A percentile compares a stretch with the other conserved stretches of the same genome.
phyloP scores from a whole-genome alignment of 2,888 invertebrate species.

The Arctia plantaginis region DNA sequence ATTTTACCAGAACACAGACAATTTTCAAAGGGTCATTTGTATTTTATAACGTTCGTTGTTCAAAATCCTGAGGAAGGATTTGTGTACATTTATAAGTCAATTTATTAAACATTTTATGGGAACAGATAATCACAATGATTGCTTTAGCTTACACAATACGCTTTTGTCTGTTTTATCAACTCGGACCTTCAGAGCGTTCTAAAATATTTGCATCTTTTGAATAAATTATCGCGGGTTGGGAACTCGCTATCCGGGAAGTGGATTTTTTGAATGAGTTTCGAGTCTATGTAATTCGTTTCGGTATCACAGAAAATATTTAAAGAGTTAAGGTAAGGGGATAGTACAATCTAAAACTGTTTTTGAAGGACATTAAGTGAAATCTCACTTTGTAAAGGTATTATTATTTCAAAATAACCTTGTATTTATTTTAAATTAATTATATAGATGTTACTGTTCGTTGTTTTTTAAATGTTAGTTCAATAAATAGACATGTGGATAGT shows the following conservation, averaged over 20 bases:
- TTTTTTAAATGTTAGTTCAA: too few relatives aligned
- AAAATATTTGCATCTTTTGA: slow-evolving; percentile 40
- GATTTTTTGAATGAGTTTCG: too few relatives aligned
- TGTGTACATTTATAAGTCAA: slow-evolving; percentile 2
- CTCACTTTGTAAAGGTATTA: neutral
- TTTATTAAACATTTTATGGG: slow-evolving; percentile 2
- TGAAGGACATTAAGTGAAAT: neutral
- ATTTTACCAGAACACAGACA: neutral
- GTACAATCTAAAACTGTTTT: neutral
- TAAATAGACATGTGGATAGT: too few relatives aligned
- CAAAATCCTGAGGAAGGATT: neutral
- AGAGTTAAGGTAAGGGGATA: neutral
- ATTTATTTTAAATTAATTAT: too few relatives aligned
- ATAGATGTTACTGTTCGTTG: too few relatives aligned
- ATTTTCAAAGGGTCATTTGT: neutral
- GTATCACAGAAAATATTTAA: slow-evolving; percentile 2
- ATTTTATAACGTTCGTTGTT: neutral
- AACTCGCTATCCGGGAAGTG: slow-evolving; percentile 13
- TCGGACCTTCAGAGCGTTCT: slow-evolving; percentile 21
- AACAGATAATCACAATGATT: slow-evolving; percentile 3
- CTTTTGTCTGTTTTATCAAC: slow-evolving; percentile 18
- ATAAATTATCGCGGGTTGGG: slow-evolving; percentile 29
- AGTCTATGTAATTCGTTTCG: slow-evolving; percentile 7
- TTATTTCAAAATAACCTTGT: neutral
- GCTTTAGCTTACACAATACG: neutral